These are phyloP conservation scores for Hoplodrina ambigua DNA, from an alignment of 2,888 invertebrate genomes.

Conservation along the genomic window DNA sequence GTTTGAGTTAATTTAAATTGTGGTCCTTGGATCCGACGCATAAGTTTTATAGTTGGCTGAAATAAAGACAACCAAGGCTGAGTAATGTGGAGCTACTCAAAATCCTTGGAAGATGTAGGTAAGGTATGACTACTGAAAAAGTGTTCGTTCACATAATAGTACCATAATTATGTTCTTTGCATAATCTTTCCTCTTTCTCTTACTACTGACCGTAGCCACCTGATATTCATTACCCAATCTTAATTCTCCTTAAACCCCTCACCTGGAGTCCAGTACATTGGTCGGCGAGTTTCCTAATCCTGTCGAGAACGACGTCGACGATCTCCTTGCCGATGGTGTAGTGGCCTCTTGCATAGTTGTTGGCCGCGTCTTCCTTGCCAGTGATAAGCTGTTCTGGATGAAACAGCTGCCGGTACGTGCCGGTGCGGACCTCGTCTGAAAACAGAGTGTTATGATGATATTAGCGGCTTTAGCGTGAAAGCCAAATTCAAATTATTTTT, in stretches of 20 bases:
- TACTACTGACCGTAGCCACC: too few relatives aligned
- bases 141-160: too few relatives aligned
- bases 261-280: slow-evolving; percentile 96
- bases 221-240: too few relatives aligned
- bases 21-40: background rate
- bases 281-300: slow-evolving; percentile 95
- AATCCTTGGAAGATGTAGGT: too few relatives aligned
- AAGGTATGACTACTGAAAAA: too few relatives aligned
- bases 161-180: too few relatives aligned
- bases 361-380: slow-evolving; percentile 98
- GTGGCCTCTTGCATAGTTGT: slow-evolving; percentile 98
- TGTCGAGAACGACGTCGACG: slow-evolving; percentile 95
- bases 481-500: too few relatives aligned
- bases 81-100: too few relatives aligned
- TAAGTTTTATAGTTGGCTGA: too few relatives aligned
- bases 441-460: background rate
- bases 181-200: too few relatives aligned
- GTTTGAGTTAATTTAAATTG: background rate
- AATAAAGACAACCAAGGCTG: too few relatives aligned
- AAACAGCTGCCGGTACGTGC: slow-evolving; percentile 95
- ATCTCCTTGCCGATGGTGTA: slow-evolving; percentile 98
- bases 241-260: slow-evolving; percentile 2
- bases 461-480: background rate
- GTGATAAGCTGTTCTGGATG: slow-evolving; percentile 98
- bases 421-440: slow-evolving; percentile 95